Evolutionary conservation across 2,113 vertebrate genomes (phyloP).

Genomic region (Tragulus kanchil): DNA sequence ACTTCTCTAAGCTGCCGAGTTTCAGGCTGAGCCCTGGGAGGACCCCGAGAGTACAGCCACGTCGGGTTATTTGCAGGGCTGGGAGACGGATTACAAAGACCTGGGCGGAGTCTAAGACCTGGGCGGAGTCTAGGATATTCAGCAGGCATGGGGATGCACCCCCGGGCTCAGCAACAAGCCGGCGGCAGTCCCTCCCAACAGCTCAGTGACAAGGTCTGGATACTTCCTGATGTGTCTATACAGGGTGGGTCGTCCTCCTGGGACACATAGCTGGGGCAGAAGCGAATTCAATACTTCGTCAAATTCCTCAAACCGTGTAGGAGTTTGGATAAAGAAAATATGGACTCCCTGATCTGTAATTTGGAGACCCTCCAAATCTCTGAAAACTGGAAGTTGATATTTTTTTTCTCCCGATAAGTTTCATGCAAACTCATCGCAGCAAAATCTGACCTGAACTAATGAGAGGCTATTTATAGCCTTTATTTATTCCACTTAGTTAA

Average conservation of each 20-base stretch:
- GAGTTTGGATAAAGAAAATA: background rate
- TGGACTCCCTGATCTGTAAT: background rate
- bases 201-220: background rate
- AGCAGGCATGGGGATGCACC: too few species aligned
- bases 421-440: constrained; percentile 29
- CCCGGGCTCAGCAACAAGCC: background rate
- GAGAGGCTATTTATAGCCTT: constrained; percentile 73
- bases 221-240: fast-evolving
- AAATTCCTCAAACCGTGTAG: background rate
- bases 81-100: too few species aligned
- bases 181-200: background rate
- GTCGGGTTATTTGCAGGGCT: background rate
- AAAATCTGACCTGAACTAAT: constrained; percentile 74
- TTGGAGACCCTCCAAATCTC: background rate
- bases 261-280: background rate
- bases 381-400: background rate
- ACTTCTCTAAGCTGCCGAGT: background rate
- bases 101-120: too few species aligned
- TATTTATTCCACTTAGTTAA: constrained; percentile 72
- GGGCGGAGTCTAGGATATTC: background rate
- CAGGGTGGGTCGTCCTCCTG: fast-evolving
- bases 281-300: too few species aligned
- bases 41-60: too few species aligned
- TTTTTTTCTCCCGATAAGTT: background rate
- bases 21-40: background rate